Evolutionary conservation across 2,113 vertebrate species (phyloP), one percentile per base, ranked within the genome.

Genomic region (Willisornis vidua): DNA sequence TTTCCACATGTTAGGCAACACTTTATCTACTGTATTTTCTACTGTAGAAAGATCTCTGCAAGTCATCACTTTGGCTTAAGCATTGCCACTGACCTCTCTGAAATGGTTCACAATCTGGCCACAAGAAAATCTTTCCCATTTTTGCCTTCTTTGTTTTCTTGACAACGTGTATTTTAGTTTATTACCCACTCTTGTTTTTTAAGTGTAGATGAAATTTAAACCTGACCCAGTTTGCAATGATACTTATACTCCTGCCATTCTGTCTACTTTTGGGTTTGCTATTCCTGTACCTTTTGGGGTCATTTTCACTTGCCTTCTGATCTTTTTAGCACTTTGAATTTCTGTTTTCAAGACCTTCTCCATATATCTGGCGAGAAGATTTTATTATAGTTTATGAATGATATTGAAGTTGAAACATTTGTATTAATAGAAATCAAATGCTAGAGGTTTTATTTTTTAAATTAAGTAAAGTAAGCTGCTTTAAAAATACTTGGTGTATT

Each of bases 111-210:
- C 45, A 46, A 25, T 20, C 48, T 4, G 2, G 19, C 33, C 19
- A 5, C 20, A 22, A 26, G 41, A n/a, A 52, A 2, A 20, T 4
- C 9, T 43, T 63, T 31, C 57, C 17, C 0, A 0, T 29, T 78
- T 77, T 46, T 89, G 23, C 54, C 19, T 67, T 58, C 29, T 19
- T 52, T 41, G 13, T 75, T 73, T 72, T 52, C 46, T 24, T 76
- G 66, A n/a, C 19, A 31, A 35, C 3, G 41, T 31, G 10, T 28
- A 37, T 57, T 67, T 51, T 28, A 76, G n/a, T 43, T 67, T 80
- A 45, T 76, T 61, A 65, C 19, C 5, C n/a, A 51, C 11, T 6
- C 6, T 35, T 37, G 20, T 33, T 68, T n/a, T 72, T 71, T 37
- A 31, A 68, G 14, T 51, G 15, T 59, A 51, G 28, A 49, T 63